Evolutionary conservation across 2,113 vertebrate species (phyloP), one percentile per base, ranked within the genome.

Genomic region (Nestor notabilis): DNA sequence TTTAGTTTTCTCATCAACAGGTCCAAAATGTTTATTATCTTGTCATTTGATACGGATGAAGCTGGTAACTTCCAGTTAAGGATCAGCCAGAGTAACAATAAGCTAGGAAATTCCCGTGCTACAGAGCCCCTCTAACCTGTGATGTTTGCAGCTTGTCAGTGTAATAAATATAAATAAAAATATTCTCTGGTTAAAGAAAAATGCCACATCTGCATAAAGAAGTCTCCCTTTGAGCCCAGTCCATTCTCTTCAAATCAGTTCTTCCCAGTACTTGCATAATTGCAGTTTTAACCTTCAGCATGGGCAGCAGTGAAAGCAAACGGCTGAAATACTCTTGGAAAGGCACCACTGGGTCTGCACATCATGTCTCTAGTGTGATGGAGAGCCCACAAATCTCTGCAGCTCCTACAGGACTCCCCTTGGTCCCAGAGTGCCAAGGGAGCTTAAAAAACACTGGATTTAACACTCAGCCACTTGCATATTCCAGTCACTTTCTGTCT

Each of bases 401-500:
- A 85, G 86, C 56, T 77, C 37, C 46, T 53, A 24, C 66, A 53
- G 28, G 47, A 9, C 43, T n/a, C 13, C 47, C 39, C 52, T 19
- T 8, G 71, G 78, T 18, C 69, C 55, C 46, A 2, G 27, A 53
- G 74, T 9, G 52, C 77, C 44, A 18, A 9, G 11, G 9, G 43
- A 93, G 53, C 84, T 15, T 11, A 43, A 43, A 71, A 75, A 68
- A 46, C 17, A 49, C 0, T 1, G 23, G 7, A 81, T 60, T 60
- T 79, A 95, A 61, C 39, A 37, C 58, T 66, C 56, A 37, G 76
- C 35, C 78, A 46, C 64, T 75, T 76, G 37, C 11, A 55, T 4
- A 83, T 91, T 95, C 72, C 83, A 86, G 87, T 94, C 44, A 65
- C 53, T 41, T 93, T 60, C 71, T 61, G 29, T 28, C 66, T 84